Percentiles rank a stretch among this genome's conserved stretches.
Evolutionary conservation across 2,888 invertebrate genomes (phyloP).

Genomic region (Choreutis nemorana): DNA sequence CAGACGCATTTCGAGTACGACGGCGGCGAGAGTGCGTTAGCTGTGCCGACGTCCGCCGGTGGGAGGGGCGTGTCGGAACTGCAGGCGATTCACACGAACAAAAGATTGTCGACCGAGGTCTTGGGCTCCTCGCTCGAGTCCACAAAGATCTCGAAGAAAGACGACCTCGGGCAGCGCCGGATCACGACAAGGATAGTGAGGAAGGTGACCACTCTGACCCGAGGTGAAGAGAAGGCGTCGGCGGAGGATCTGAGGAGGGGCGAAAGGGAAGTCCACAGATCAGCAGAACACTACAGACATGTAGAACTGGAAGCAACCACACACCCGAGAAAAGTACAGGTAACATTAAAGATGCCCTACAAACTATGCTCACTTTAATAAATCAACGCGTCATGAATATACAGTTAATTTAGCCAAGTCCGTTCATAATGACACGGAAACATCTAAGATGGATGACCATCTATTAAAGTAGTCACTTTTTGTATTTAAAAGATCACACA

Average conservation of each 20-base stretch:
- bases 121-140: slow-evolving; percentile 85
- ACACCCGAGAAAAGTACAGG: slow-evolving; percentile 81
- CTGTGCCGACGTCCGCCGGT: slow-evolving; percentile 49
- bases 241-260: slow-evolving; percentile 74
- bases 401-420: slow-evolving; percentile 5
- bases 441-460: slow-evolving; percentile 4
- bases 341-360: no score
- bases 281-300: slow-evolving; percentile 65
- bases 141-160: slow-evolving; percentile 81
- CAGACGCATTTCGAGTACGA: slow-evolving; percentile 62
- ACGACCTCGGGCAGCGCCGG: slow-evolving; percentile 79
- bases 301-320: slow-evolving; percentile 64
- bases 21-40: slow-evolving; percentile 42
- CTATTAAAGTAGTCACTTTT: slow-evolving; percentile 6
- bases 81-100: slow-evolving; percentile 83
- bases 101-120: slow-evolving; percentile 84
- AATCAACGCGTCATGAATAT: no score
- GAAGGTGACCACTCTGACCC: slow-evolving; percentile 87
- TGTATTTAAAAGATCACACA: slow-evolving; percentile 2
- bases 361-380: background rate
- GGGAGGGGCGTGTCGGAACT: slow-evolving; percentile 63
- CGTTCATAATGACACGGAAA: slow-evolving; percentile 5
- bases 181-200: slow-evolving; percentile 87
- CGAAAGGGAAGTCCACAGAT: slow-evolving; percentile 66
- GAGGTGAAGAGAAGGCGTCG: slow-evolving; percentile 82